phyloP scores from a whole-genome alignment of 2,888 invertebrate genomes.

The Drosophila macrospina region DNA sequence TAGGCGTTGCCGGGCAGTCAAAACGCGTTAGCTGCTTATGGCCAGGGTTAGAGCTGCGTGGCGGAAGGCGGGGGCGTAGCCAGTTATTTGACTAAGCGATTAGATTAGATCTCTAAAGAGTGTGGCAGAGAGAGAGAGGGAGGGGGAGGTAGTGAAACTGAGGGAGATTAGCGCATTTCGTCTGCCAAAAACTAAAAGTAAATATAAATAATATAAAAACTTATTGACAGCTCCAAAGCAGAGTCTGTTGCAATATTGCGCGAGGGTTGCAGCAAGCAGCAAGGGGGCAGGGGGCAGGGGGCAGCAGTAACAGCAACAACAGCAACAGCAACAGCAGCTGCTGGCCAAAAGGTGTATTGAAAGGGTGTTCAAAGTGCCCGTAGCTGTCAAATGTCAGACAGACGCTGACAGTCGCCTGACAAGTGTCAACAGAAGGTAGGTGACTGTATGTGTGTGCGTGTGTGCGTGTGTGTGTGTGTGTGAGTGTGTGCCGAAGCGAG shows the following conservation, averaged over 20 bases:
- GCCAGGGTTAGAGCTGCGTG: slow-evolving; percentile 17
- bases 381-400: slow-evolving; percentile 77
- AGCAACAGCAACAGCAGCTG: slow-evolving; percentile 35
- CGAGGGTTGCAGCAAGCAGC: slow-evolving; percentile 40
- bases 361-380: slow-evolving; percentile 61
- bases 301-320: slow-evolving; percentile 22
- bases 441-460: slow-evolving; percentile 20
- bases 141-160: background rate
- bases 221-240: slow-evolving; percentile 69
- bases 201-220: slow-evolving; percentile 59
- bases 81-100: slow-evolving; percentile 70
- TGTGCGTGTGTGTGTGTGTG: slow-evolving; percentile 22
- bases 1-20: slow-evolving; percentile 53
- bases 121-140: background rate
- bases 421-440: slow-evolving; percentile 74
- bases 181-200: slow-evolving; percentile 44
- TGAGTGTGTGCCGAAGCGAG: background rate
- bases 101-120: slow-evolving; percentile 57
- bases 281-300: slow-evolving; percentile 5
- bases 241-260: slow-evolving; percentile 70
- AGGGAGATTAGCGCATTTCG: slow-evolving; percentile 50
- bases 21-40: slow-evolving; percentile 15
- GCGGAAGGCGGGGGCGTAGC: slow-evolving; percentile 58
- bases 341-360: slow-evolving; percentile 60
- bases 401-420: slow-evolving; percentile 73